Conservation (phyloP, 1,140 invertebrate species). For the Anagrus nilaparvatae region DNA sequence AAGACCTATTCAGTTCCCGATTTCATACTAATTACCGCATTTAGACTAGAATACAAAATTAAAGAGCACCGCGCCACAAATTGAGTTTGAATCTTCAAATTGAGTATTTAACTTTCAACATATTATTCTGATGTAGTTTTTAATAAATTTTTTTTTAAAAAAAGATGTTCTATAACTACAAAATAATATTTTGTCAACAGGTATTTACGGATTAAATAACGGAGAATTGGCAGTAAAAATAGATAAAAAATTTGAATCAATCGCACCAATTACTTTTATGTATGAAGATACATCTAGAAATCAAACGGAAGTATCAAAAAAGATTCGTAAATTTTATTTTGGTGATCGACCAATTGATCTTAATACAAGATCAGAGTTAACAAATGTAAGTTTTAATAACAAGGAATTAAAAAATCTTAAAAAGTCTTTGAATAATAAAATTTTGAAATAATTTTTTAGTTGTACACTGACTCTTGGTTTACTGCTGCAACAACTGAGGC, state of each 20-base stretch:
- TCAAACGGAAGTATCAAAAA: slow-evolving; percentile 39
- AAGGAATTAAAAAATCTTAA: too few species aligned
- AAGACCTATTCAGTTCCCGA: too few species aligned
- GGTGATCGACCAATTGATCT: slow-evolving; percentile 38
- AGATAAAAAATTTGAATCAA: slow-evolving; percentile 43
- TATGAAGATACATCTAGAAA: slow-evolving; percentile 45
- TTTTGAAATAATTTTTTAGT: slow-evolving; percentile 32
- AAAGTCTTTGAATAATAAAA: slow-evolving; percentile 1
- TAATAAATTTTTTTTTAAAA: too few species aligned
- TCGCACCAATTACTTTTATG: slow-evolving; percentile 50
- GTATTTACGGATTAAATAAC: slow-evolving; percentile 23
- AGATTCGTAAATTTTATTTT: slow-evolving; percentile 52
- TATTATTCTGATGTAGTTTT: too few species aligned
- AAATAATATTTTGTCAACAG: too few species aligned
- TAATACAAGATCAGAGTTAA: slow-evolving; percentile 39
- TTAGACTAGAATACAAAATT: too few species aligned
- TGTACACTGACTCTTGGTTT: slow-evolving; percentile 62
- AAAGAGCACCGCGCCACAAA: too few species aligned
- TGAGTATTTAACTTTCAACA: too few species aligned
- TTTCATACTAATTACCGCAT: too few species aligned
- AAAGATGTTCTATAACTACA: too few species aligned
- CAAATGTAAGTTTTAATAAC: slow-evolving; percentile 50
- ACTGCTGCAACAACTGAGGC: slow-evolving; percentile 47
- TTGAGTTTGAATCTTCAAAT: too few species aligned
- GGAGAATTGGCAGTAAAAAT: slow-evolving; percentile 29